Evolutionary conservation across 2,888 invertebrate genomes (phyloP).

Genomic region (Scrobipalpa costella): DNA sequence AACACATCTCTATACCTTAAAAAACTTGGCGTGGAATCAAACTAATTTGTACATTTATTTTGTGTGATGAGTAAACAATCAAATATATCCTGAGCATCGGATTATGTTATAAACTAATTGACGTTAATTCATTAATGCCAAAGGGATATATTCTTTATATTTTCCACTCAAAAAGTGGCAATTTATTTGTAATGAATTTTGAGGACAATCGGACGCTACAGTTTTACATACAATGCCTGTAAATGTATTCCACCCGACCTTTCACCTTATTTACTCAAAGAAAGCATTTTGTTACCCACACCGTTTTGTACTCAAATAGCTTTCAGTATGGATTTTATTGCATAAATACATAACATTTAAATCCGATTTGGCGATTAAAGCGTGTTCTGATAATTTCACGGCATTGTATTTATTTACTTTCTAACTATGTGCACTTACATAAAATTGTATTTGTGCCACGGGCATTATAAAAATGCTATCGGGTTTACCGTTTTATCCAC

Average conservation of each 20-base stretch:
- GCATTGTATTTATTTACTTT: neutral
- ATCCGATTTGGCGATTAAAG: constrained; percentile 3
- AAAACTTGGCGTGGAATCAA: no score
- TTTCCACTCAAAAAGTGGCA: neutral
- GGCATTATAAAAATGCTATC: no score
- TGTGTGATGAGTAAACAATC: no score
- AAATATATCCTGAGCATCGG: no score
- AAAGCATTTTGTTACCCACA: constrained; percentile 27
- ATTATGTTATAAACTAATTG: neutral
- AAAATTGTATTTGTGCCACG: no score
- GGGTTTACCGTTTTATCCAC: neutral
- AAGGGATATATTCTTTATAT: neutral
- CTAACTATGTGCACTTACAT: neutral
- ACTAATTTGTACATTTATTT: no score
- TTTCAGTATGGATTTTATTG: neutral
- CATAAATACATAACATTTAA: constrained; percentile 17
- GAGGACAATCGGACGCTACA: constrained; percentile 23
- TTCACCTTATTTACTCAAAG: constrained; percentile 37
- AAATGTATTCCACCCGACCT: constrained; percentile 42
- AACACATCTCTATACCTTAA: no score
- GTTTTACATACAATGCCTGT: constrained; percentile 43
- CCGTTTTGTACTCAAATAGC: constrained; percentile 22
- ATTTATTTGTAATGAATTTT: constrained; percentile 31
- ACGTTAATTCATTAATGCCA: neutral
- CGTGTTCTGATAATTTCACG: constrained; percentile 6